Percentiles rank a stretch among this genome's conserved stretches.
Evolutionary conservation across 2,888 invertebrate species (phyloP).

Genomic region (Plagiodera versicolora): DNA sequence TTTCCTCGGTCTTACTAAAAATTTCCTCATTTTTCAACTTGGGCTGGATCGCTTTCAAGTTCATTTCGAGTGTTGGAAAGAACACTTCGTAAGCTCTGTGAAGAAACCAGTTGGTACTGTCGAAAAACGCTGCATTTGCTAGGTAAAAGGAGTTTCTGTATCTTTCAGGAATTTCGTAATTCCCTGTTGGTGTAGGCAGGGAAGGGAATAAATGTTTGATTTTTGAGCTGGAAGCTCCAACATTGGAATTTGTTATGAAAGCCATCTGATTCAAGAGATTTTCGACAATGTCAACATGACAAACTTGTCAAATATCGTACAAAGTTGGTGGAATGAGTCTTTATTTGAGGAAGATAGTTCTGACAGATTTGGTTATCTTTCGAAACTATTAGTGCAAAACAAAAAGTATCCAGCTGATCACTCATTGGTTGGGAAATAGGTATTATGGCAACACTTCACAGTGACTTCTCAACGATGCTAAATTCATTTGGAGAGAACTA

Average conservation of each 20-base stretch:
- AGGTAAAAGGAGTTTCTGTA: conserved; percentile 49
- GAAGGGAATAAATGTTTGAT: not conserved
- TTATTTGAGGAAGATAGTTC: too few species aligned
- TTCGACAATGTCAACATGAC: not conserved
- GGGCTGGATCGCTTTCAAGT: conserved; percentile 30
- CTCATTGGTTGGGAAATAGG: too few species aligned
- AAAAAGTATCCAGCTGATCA: too few species aligned
- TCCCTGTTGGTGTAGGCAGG: not conserved
- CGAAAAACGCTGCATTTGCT: conserved; percentile 50
- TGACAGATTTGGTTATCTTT: too few species aligned
- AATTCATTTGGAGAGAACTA: too few species aligned
- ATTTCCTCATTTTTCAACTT: conserved; percentile 31
- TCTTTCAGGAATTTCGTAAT: conserved; percentile 48
- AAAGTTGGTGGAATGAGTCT: too few species aligned
- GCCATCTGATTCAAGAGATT: conserved; percentile 20
- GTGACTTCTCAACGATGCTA: too few species aligned
- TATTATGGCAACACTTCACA: too few species aligned
- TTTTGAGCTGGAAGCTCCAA: conserved; percentile 10
- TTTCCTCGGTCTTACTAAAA: conserved; percentile 35
- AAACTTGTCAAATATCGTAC: too few species aligned
- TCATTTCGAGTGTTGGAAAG: conserved; percentile 43
- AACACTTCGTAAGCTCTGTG: conserved; percentile 46
- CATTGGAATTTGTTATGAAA: conserved; percentile 24
- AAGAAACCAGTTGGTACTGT: conserved; percentile 49
- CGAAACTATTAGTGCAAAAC: too few species aligned